Evolutionary conservation across 2,888 invertebrate species (phyloP), one percentile per base, ranked within the genome.

Genomic region (Lasioglossum morio): DNA sequence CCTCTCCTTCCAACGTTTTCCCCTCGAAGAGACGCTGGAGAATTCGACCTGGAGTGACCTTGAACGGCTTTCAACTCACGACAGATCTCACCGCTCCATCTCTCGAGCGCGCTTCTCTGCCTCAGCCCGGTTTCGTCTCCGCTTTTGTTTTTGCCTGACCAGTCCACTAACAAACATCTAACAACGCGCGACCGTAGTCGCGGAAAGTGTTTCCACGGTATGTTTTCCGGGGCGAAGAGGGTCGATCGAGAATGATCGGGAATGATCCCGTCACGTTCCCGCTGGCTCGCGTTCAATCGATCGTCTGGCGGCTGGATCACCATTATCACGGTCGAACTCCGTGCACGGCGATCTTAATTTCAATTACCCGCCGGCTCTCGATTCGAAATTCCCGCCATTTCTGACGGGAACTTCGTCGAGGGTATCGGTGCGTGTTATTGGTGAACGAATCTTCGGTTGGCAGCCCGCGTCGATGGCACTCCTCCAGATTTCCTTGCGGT

Each of bases 101-200:
- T 66, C 66, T 72, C 37, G 48, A 53, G 27, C 57, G 82, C 53
- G 84, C 85, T 85, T 76, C 72, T 60, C 63, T n/a, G 30, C 63
- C 63, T 40, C 37, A 23, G 8, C 53, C n/a, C 53, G 2, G 8
- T 53, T 53, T n/a, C 10, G 53, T 72, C 70, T 27, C 79, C 79
- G 83, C 79, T 85, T 83, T 69, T 37, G n/a, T 53, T 69, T 85
- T 85, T 76, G 79, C 84, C 84, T 82, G 72, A 82, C 77, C 82
- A 82, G 81, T 84, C 53, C 70, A 75, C 83, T 83, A 76, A 85
- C 72, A 72, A 72, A 74, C 69, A 66, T 34, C 60, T 81, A 82
- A 75, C 78, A 40, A 72, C 60, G 46, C 27, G 27, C 37, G 60
- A 66, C 34, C 10, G 8, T 8, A 19, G 34, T 30, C 66, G 27